These are phyloP conservation scores for Caiman crocodilus DNA, from an alignment of 2,797 vertebrate species.

Conservation along the genomic window DNA sequence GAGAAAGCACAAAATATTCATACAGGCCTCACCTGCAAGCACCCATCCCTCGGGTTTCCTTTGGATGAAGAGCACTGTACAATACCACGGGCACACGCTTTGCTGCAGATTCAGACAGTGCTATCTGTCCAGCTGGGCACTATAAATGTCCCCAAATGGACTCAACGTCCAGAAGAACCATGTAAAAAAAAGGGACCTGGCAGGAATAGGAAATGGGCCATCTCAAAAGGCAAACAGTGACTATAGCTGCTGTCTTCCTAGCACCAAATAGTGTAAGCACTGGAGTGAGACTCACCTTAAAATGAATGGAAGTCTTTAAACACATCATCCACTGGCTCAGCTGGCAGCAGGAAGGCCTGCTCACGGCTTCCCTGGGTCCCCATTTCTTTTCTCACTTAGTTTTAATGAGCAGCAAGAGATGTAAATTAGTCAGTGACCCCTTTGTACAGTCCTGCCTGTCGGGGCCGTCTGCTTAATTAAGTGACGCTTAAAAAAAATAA, in stretches of 20 bases:
- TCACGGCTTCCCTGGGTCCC: neutral
- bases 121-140: neutral
- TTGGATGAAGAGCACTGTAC: fast-evolving
- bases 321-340: neutral
- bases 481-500: neutral
- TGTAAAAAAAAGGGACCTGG: neutral
- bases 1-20: neutral
- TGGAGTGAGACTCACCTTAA: neutral
- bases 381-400: neutral
- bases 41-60: neutral
- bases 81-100: neutral
- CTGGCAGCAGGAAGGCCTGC: neutral
- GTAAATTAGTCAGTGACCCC: neutral
- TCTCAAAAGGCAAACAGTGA: neutral
- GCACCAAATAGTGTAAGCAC: neutral
- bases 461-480: neutral
- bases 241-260: neutral
- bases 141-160: neutral
- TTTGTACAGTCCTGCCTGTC: neutral
- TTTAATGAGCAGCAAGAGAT: neutral
- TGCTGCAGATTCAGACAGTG: neutral
- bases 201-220: neutral
- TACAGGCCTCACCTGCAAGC: neutral
- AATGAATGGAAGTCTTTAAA: neutral
- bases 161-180: neutral